A percentile compares a stretch with the other conserved stretches of the same genome.
Evolutionary conservation across 2,888 invertebrate genomes (phyloP).

Genomic region (Chirona hameri): DNA sequence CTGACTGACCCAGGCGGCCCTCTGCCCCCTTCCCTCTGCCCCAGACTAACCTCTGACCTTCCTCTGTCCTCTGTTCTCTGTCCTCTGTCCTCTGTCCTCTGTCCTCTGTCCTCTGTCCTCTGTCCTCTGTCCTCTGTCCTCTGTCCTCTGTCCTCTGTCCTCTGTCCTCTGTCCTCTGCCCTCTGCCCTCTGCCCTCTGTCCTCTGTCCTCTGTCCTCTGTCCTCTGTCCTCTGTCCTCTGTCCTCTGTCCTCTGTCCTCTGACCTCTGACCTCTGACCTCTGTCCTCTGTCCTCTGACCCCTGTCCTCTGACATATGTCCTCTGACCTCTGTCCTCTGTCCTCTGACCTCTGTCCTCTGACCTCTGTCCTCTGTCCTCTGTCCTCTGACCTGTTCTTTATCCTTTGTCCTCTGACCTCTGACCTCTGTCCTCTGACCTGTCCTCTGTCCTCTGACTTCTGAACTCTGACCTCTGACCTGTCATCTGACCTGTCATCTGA

Average conservation of each 20-base stretch:
- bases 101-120: conserved; percentile 48
- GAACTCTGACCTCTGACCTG: no score
- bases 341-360: conserved; percentile 47
- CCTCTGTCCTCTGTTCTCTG: no score
- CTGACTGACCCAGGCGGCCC: no score
- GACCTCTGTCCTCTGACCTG: no score
- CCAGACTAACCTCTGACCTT: conserved; percentile 47
- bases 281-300: conserved; percentile 43
- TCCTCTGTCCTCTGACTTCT: no score
- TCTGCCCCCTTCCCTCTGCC: background rate
- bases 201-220: conserved; percentile 47
- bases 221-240: background rate
- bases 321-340: background rate
- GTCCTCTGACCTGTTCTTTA: no score
- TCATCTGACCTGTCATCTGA: no score
- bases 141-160: conserved; percentile 44
- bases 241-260: conserved; percentile 48
- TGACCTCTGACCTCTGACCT: conserved; percentile 43
- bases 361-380: background rate
- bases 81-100: background rate
- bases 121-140: conserved; percentile 43
- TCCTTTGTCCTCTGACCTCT: no score
- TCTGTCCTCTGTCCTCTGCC: conserved; percentile 46
- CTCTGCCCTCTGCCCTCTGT: background rate
- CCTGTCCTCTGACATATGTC: conserved; percentile 49